A percentile compares a stretch with the other conserved stretches of the same genome.
Evolutionary conservation across 2,888 invertebrate species (phyloP).

Genomic region (Tenthredo mesomela): DNA sequence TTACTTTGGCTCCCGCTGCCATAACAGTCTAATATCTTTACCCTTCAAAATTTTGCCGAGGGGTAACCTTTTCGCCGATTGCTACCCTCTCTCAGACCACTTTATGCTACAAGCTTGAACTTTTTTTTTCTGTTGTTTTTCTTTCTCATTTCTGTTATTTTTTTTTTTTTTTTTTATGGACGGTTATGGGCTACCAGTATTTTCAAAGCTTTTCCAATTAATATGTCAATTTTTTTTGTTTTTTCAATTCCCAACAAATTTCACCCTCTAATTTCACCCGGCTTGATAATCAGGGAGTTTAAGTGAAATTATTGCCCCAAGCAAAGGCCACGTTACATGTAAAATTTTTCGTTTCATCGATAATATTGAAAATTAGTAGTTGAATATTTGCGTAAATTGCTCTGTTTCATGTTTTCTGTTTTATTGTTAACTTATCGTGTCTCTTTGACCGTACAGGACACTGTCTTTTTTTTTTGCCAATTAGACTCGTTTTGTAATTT

Average conservation of each 20-base stretch:
- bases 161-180: background rate
- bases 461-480: too few relatives aligned
- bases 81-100: background rate
- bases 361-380: background rate
- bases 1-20: background rate
- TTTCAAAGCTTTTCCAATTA: background rate
- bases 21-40: constrained; percentile 36
- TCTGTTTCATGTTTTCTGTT: too few relatives aligned
- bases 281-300: background rate
- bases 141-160: background rate
- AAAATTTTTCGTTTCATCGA: background rate
- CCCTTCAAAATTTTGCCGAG: constrained; percentile 13
- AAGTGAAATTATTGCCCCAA: background rate
- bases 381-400: background rate
- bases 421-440: too few relatives aligned
- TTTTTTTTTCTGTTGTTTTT: background rate
- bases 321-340: background rate
- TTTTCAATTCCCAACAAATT: background rate
- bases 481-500: too few relatives aligned
- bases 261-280: background rate
- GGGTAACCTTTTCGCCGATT: constrained; percentile 13
- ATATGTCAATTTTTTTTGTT: background rate
- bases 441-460: too few relatives aligned
- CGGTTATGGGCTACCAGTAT: background rate
- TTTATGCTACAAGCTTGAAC: background rate